phyloP scores from a whole-genome alignment of 1,140 invertebrate species.

The Panulirus ornatus region DNA sequence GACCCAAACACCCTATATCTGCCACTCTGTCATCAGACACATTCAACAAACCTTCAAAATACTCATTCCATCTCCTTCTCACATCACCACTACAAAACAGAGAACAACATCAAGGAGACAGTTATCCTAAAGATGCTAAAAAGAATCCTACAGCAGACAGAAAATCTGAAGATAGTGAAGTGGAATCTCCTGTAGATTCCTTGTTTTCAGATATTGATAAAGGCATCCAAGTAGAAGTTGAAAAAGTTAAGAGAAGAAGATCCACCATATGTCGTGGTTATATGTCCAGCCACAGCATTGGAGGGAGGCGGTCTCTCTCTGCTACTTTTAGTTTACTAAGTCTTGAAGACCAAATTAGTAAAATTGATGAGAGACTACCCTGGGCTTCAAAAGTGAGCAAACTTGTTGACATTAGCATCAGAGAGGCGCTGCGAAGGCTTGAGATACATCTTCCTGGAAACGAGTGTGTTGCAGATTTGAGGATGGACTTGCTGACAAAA shows the following conservation, averaged over 20 bases:
- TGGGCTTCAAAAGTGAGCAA: background rate
- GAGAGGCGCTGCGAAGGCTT: slow-evolving; percentile 13
- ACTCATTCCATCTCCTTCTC: too few species aligned
- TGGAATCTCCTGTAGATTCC: background rate
- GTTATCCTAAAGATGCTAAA: background rate
- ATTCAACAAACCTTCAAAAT: too few species aligned
- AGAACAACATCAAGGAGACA: background rate
- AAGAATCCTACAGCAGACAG: background rate
- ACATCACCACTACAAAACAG: too few species aligned
- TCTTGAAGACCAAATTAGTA: background rate
- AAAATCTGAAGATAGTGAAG: background rate
- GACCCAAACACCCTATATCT: too few species aligned
- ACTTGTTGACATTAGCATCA: slow-evolving; percentile 14
- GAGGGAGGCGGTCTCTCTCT: slow-evolving; percentile 7
- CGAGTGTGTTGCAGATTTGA: slow-evolving; percentile 7
- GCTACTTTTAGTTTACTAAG: background rate
- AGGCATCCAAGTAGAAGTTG: slow-evolving; percentile 6
- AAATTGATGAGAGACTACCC: background rate
- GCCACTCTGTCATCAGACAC: too few species aligned
- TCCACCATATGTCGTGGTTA: background rate
- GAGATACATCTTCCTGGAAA: background rate
- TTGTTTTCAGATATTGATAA: background rate
- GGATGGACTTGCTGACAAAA: background rate
- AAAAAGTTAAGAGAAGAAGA: slow-evolving; percentile 21
- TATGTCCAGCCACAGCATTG: slow-evolving; percentile 3